A percentile compares a stretch with the other conserved stretches of the same genome.
phyloP scores from a whole-genome alignment of 2,888 invertebrate species.

The Callosobruchus maculatus region DNA sequence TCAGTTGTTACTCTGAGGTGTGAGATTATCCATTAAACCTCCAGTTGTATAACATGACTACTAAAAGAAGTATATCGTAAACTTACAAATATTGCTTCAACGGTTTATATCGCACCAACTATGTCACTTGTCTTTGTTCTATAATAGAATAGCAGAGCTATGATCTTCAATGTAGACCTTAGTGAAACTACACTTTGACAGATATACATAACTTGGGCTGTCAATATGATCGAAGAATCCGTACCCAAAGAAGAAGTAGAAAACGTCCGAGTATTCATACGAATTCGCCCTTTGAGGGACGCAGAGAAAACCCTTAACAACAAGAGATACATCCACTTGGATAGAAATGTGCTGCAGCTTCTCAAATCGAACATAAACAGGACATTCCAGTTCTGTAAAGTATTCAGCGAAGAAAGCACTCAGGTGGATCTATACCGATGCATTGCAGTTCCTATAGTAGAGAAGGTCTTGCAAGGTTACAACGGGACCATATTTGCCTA shows the following conservation, averaged over 20 bases:
- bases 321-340: conserved; percentile 43
- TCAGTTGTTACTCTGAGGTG: too few relatives aligned
- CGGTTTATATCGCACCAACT: too few relatives aligned
- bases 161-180: too few relatives aligned
- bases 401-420: conserved; percentile 78
- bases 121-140: too few relatives aligned
- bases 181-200: too few relatives aligned
- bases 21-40: too few relatives aligned
- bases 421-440: conserved; percentile 91
- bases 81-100: too few relatives aligned
- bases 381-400: conserved; percentile 86
- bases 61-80: too few relatives aligned
- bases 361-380: conserved; percentile 70
- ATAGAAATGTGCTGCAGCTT: conserved; percentile 67
- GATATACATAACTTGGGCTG: neutral
- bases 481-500: conserved; percentile 88
- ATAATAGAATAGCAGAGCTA: too few relatives aligned
- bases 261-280: conserved; percentile 92
- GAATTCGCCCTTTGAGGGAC: conserved; percentile 84
- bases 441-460: conserved; percentile 90
- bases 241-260: conserved; percentile 50
- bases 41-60: too few relatives aligned
- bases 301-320: conserved; percentile 54
- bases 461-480: conserved; percentile 89
- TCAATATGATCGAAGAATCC: neutral